phyloP scores from a whole-genome alignment of 2,797 vertebrate genomes.

The Halcyon smyrnensis region DNA sequence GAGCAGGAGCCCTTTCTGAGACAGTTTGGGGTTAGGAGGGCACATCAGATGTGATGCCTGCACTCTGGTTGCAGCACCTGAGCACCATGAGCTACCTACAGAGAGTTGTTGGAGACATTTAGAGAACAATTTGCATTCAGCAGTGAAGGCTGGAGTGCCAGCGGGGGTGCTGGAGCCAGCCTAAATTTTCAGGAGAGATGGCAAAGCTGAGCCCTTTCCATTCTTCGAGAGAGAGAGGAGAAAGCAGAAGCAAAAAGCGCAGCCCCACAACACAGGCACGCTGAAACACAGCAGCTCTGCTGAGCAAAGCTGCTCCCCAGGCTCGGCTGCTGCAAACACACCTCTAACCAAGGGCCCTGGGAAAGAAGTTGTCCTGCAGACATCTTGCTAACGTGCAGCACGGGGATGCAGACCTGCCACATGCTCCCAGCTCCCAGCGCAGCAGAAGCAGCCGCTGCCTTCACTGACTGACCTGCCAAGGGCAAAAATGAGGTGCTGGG shows the following conservation, averaged over 20 bases:
- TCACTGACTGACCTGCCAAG: background rate
- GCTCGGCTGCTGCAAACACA: background rate
- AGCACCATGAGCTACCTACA: background rate
- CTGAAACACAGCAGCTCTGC: background rate
- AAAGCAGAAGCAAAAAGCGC: background rate
- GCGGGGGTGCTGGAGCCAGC: background rate
- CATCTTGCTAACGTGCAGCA: rapidly evolving
- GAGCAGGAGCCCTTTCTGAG: rapidly evolving
- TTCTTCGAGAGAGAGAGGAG: background rate
- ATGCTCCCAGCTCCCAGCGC: rapidly evolving
- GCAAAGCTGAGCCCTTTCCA: background rate
- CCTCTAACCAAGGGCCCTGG: background rate
- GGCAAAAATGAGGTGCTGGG: background rate
- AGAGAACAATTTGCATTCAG: background rate
- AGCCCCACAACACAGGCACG: rapidly evolving
- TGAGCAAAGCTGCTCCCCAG: background rate
- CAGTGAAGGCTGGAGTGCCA: background rate
- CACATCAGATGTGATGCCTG: background rate
- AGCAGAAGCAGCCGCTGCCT: background rate
- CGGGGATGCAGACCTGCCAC: background rate
- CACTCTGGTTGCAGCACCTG: rapidly evolving
- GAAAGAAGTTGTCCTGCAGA: background rate
- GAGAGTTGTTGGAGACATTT: background rate
- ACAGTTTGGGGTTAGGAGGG: background rate
- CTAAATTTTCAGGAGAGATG: background rate